Evolutionary conservation across 2,888 invertebrate genomes (phyloP), one percentile per base, ranked within the genome.

Genomic region (Tetragonisca angustula): DNA sequence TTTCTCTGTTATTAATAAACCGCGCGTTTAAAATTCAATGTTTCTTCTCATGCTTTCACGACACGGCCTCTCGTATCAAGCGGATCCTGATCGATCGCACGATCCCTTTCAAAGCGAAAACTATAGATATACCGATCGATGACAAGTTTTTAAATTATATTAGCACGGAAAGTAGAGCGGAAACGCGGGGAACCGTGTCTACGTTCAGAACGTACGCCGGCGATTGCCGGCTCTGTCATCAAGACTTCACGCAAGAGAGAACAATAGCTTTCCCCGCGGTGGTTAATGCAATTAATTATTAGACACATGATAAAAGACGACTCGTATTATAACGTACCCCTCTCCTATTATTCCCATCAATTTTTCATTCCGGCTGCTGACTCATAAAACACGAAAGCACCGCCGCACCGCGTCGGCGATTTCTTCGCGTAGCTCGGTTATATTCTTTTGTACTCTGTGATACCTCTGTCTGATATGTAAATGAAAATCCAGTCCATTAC

Each of bases 201-300:
- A 68, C 70, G 71, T 43, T 67, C 49, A 56, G 74, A 70, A 50
- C 70, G 76, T 27, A 56, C 52, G 61, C 61, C 50, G 36, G 64
- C 50, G 69, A 64, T 21, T 61, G 75, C 74, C 74, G 4, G 49
- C 67, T 54, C 24, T 85, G 76, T 85, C 69, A 83, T 87, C 79
- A 59, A 77, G 32, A 54, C 71, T 70, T 69, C 65, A 68, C 54
- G 72, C 76, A 84, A 80, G 61, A 54, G 27, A 24, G 70, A 75
- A 84, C 88, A 88, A 86, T 86, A 65, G 79, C 81, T 87, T 86
- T 87, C 88, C 76, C 82, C 15, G 43, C 43, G 6, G 59, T 79
- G 32, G 67, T 86, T 86, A 80, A 74, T 70, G 59, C 76, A 84
- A 87, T 86, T 83, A 86, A 87, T 87, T 70, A 76, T 78, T 74